Evolutionary conservation across 2,888 invertebrate genomes (phyloP).

Genomic region (Branchipolynoe longqiensis): DNA sequence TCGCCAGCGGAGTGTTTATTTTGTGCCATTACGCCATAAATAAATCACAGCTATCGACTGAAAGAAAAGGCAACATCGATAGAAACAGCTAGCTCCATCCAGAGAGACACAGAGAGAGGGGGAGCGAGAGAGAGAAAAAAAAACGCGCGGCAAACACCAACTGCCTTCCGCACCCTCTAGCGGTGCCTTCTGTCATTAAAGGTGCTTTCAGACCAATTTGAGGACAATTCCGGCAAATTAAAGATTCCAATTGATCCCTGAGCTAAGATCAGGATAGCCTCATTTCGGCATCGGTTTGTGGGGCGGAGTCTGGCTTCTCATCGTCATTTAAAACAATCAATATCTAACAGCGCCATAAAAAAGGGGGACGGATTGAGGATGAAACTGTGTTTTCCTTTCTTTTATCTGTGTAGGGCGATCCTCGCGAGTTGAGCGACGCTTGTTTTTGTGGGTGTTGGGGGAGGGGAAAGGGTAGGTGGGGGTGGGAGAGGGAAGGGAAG

Average conservation of each 20-base stretch:
- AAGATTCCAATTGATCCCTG: constrained; percentile 56
- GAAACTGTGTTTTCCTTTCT: constrained; percentile 49
- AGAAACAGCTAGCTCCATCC: not conserved
- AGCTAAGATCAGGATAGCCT: constrained; percentile 42
- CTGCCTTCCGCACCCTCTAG: constrained; percentile 22
- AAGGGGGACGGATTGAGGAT: constrained; percentile 5
- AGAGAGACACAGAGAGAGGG: no score
- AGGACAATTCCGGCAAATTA: constrained; percentile 51
- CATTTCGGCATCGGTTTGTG: not conserved
- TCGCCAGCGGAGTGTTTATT: constrained; percentile 32
- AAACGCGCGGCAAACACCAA: constrained; percentile 9
- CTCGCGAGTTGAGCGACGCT: constrained; percentile 1
- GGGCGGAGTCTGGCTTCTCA: constrained; percentile 39
- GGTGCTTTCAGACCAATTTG: constrained; percentile 40
- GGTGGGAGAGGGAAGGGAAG: no score
- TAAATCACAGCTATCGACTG: constrained; percentile 42
- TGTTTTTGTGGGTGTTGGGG: no score
- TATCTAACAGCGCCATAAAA: constrained; percentile 3
- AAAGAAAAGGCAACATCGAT: constrained; percentile 47
- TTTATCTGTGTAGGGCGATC: constrained; percentile 36
- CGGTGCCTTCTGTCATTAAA: constrained; percentile 26
- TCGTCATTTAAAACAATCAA: constrained; percentile 37
- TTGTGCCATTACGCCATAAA: constrained; percentile 41
- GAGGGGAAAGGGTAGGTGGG: no score
- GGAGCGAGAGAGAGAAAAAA: no score